Evolutionary conservation across 2,888 invertebrate genomes (phyloP), one percentile per base, ranked within the genome.

Genomic region (Euzetes globulus): DNA sequence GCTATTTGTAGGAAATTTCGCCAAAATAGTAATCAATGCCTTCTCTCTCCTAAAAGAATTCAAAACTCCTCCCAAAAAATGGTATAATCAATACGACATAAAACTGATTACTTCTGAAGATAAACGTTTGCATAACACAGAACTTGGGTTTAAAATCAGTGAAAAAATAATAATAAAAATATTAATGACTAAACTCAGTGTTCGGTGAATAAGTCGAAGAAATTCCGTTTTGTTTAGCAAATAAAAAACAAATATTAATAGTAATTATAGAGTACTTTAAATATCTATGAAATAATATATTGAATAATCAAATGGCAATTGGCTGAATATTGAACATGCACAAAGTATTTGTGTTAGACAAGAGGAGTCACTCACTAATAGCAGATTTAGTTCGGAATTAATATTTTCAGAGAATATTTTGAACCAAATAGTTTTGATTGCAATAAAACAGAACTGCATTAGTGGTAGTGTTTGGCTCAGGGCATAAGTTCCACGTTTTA

Each of bases 391-490:
- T 50, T 50, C 13, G 50, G 6, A 50, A 50, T 50, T 50, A n/a
- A 50, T 50, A n/a, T 50, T 15, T 50, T 15, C 6, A 50, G 50
- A n/a, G 50, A 58, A 58, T 58, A 58, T 58, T 19, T 58, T 58
- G 58, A 58, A 58, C 58, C 58, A 58, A 58, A 58, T 58, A 50
- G 50, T 50, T 50, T n/a, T 50, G 50, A 50, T 50, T 50, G 50
- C 50, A 50, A 50, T 50, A 58, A 11, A 19, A 58, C n/a, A 22
- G 58, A 3, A 19, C 13, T 19, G 58, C 13, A 58, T 58, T 25
- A 22, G 25, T 22, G 15, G 22, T 58, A 58, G n/a, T 19, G 11
- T 25, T 19, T 58, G 11, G 58, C 58, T 58, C 13, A 25, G 58
- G 25, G 58, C 58, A 58, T 58, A n/a, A 58, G 22, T 19, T n/a